Conservation (phyloP, 2,797 vertebrate genomes). For the Acipenser ruthenus region DNA sequence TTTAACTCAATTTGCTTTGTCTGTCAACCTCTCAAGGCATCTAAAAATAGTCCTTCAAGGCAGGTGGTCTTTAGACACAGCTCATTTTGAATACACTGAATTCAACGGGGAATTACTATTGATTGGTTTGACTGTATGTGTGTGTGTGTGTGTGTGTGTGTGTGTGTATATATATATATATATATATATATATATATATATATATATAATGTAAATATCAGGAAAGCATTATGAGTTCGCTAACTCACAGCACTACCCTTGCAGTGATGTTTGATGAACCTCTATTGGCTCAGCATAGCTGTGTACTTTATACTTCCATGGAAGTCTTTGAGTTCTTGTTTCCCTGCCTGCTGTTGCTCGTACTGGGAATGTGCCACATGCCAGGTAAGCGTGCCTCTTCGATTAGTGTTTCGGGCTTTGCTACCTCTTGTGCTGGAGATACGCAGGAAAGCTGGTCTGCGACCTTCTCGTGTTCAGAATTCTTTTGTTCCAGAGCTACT, state of each 20-base stretch:
- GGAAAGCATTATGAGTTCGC: slow-evolving; percentile 8
- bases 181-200: no score
- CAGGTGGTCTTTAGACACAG: no score
- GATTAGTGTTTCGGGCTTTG: background rate
- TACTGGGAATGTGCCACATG: background rate
- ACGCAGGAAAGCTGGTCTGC: background rate
- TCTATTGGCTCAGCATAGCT: slow-evolving; percentile 12
- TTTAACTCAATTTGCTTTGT: no score
- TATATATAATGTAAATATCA: background rate
- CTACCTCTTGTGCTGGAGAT: background rate
- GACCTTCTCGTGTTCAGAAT: background rate
- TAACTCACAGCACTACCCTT: background rate
- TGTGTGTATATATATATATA: no score
- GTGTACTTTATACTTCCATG: slow-evolving; percentile 17
- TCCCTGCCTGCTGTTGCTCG: background rate
- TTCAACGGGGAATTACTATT: no score
- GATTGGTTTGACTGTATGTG: no score
- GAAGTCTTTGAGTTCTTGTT: background rate
- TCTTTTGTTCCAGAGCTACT: background rate
- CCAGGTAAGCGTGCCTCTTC: background rate
- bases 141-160: background rate
- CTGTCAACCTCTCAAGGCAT: no score
- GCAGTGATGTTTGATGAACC: background rate
- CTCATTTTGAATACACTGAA: no score
- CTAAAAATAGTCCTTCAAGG: no score